Conservation (phyloP, 2,113 vertebrate species). For the Platichthys stellatus region DNA sequence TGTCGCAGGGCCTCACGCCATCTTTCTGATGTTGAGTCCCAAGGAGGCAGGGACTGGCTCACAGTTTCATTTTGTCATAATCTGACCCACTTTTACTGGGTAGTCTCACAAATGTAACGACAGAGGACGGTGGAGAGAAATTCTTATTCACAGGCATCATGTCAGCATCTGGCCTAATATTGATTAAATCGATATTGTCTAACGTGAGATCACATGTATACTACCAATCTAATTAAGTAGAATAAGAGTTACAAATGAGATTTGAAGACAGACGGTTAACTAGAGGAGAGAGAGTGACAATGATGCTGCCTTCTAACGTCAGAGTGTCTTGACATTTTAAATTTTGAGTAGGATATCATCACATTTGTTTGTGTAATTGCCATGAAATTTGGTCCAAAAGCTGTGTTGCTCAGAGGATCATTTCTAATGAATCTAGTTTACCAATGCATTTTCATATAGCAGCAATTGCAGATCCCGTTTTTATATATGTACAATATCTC, state of each 20-base stretch:
- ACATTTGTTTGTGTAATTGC: not conserved
- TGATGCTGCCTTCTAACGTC: no score
- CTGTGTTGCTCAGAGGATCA: not conserved
- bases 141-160: not conserved
- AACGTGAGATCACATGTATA: not conserved
- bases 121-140: not conserved
- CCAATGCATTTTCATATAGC: not conserved
- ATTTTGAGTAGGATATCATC: not conserved
- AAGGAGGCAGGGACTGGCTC: slow-evolving; percentile 16
- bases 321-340: not conserved
- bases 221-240: not conserved
- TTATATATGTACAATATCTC: not conserved
- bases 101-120: slow-evolving; percentile 19
- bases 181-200: not conserved
- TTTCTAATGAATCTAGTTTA: not conserved
- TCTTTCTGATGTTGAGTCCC: slow-evolving; percentile 24
- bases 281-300: not conserved
- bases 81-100: slow-evolving; percentile 44
- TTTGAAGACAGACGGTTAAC: not conserved
- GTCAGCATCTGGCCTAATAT: no score
- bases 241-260: no score
- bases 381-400: not conserved
- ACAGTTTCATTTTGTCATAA: slow-evolving; percentile 44
- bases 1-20: not conserved
- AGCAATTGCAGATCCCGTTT: not conserved